Conservation (phyloP, 2,113 vertebrate genomes). For the Laticauda laticaudata region DNA sequence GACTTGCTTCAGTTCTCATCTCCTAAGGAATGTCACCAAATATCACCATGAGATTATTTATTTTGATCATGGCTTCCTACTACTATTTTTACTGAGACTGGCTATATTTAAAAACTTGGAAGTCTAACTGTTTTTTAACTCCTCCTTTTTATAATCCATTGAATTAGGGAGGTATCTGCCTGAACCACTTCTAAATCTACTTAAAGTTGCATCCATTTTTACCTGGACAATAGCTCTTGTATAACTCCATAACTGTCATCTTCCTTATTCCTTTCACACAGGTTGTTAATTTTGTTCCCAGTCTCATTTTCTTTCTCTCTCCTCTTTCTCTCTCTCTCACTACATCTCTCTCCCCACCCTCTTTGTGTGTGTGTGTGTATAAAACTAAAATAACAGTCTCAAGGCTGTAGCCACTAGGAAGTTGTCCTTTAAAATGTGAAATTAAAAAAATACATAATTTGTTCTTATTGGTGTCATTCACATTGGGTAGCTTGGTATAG, state of each 20-base stretch:
- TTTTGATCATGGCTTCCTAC: neutral
- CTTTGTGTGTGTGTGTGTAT: too few species aligned
- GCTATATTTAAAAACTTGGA: neutral
- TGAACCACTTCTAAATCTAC: too few species aligned
- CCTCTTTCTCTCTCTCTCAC: too few species aligned
- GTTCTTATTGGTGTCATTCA: neutral
- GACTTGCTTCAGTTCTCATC: neutral
- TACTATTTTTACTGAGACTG: neutral
- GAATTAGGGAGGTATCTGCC: too few species aligned
- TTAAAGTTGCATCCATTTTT: too few species aligned
- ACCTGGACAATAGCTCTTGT: neutral
- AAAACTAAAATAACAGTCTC: neutral
- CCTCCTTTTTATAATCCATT: too few species aligned
- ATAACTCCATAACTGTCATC: neutral
- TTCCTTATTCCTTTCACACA: neutral
- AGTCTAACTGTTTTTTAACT: neutral
- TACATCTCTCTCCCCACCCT: too few species aligned
- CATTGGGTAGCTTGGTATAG: neutral
- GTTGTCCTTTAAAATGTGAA: neutral
- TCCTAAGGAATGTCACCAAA: neutral
- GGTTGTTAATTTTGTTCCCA: too few species aligned
- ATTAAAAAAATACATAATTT: neutral
- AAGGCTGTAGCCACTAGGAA: neutral
- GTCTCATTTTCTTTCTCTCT: too few species aligned
- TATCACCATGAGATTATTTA: neutral